These are phyloP conservation scores for Antechinus flavipes DNA, from an alignment of 2,113 vertebrate species.

Conservation along the genomic window DNA sequence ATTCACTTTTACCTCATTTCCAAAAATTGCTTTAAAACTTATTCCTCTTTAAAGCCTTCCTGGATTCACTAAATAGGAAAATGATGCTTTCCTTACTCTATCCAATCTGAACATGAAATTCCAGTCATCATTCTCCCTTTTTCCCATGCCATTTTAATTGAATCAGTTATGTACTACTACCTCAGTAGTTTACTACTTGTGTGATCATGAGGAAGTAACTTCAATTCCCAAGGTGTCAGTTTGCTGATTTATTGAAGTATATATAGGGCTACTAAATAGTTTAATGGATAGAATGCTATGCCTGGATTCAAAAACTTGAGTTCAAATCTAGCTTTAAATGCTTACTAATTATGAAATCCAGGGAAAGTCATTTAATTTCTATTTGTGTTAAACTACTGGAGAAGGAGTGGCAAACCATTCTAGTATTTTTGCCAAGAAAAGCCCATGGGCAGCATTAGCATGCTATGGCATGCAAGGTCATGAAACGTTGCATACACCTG, in stretches of 20 bases:
- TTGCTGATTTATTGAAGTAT: neutral
- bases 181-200: neutral
- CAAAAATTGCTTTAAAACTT: neutral
- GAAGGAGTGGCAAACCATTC: neutral
- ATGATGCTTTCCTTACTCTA: neutral
- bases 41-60: neutral
- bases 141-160: neutral
- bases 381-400: no score
- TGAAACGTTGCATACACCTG: neutral
- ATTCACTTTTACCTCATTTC: conserved; percentile 45
- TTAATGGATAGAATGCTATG: no score
- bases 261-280: neutral
- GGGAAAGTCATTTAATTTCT: neutral
- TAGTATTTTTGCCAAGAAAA: neutral
- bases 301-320: no score
- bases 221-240: neutral
- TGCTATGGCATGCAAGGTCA: neutral
- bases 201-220: neutral
- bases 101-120: neutral
- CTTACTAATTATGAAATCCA: no score
- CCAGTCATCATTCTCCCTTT: neutral
- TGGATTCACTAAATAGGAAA: neutral
- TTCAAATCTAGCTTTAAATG: no score
- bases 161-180: neutral
- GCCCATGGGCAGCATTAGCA: neutral